phyloP scores from a whole-genome alignment of 1,140 invertebrate species.

The Odontomachus brunneus region DNA sequence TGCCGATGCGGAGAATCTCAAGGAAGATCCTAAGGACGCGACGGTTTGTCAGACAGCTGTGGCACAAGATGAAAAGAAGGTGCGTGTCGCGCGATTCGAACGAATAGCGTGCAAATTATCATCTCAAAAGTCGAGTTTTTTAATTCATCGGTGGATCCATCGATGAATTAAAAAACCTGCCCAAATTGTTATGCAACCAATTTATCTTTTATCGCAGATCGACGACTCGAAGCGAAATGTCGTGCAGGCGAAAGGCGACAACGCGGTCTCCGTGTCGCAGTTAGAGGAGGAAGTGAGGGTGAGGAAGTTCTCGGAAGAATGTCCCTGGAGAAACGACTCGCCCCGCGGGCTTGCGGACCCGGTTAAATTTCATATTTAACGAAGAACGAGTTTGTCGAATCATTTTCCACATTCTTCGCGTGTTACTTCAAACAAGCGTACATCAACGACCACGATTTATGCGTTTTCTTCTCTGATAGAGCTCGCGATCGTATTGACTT shows the following conservation, averaged over 20 bases:
- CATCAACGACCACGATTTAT: too few species aligned
- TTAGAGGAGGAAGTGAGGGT: slow-evolving; percentile 53
- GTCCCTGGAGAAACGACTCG: slow-evolving; percentile 20
- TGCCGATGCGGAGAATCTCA: neutral
- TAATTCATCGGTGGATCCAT: too few species aligned
- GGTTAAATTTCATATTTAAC: slow-evolving; percentile 19
- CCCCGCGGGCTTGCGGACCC: neutral
- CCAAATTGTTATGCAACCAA: neutral
- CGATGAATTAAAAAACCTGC: too few species aligned
- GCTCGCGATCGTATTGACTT: too few species aligned
- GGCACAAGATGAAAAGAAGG: neutral
- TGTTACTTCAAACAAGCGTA: too few species aligned
- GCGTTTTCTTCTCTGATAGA: too few species aligned
- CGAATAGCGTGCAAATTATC: neutral
- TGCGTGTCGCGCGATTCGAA: too few species aligned
- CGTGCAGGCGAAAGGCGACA: neutral
- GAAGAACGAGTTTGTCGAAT: neutral
- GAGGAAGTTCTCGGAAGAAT: neutral
- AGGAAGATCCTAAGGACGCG: neutral
- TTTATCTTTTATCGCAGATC: neutral
- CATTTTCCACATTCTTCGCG: neutral
- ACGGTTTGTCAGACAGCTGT: neutral
- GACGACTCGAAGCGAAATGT: slow-evolving; percentile 10
- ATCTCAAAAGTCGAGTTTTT: too few species aligned
- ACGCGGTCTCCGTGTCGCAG: slow-evolving; percentile 32